Conservation (phyloP, 2,888 invertebrate species). For the Erynnis tages region DNA sequence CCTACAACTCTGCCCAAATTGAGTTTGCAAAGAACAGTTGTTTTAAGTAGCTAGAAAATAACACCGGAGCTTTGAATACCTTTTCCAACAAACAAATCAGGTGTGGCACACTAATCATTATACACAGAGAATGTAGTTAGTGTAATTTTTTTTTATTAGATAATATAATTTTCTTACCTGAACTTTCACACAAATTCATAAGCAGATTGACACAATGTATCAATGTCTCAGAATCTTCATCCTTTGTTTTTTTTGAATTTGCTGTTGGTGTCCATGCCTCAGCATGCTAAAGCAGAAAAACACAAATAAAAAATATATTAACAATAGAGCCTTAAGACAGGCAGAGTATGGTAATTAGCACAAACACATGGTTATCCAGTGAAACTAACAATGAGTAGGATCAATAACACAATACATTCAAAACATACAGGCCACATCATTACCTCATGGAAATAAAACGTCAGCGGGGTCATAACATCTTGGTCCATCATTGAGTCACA, state of each 20-base stretch:
- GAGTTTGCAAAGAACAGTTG: too few relatives aligned
- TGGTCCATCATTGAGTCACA: slow-evolving; percentile 85
- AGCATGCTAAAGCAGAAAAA: slow-evolving; percentile 58
- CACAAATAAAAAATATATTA: too few relatives aligned
- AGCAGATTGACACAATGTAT: slow-evolving; percentile 85
- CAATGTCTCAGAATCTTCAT: slow-evolving; percentile 84
- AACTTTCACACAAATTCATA: slow-evolving; percentile 86
- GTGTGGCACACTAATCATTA: too few relatives aligned
- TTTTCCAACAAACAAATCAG: too few relatives aligned
- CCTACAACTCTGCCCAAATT: too few relatives aligned
- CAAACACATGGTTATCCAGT: too few relatives aligned
- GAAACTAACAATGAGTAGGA: too few relatives aligned
- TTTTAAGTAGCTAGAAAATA: too few relatives aligned
- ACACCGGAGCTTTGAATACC: too few relatives aligned
- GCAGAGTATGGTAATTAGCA: neutral
- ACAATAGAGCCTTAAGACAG: neutral
- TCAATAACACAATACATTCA: too few relatives aligned
- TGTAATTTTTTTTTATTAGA: too few relatives aligned
- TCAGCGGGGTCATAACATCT: slow-evolving; percentile 86
- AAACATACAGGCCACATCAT: neutral
- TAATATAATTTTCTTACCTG: slow-evolving; percentile 55
- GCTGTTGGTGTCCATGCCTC: slow-evolving; percentile 75
- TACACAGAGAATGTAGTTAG: too few relatives aligned
- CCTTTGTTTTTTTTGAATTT: slow-evolving; percentile 61
- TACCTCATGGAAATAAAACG: slow-evolving; percentile 84